Percentiles rank a stretch among this genome's conserved stretches.
Conservation (phyloP, 2,888 invertebrate species). For the Argyresthia albistria region DNA sequence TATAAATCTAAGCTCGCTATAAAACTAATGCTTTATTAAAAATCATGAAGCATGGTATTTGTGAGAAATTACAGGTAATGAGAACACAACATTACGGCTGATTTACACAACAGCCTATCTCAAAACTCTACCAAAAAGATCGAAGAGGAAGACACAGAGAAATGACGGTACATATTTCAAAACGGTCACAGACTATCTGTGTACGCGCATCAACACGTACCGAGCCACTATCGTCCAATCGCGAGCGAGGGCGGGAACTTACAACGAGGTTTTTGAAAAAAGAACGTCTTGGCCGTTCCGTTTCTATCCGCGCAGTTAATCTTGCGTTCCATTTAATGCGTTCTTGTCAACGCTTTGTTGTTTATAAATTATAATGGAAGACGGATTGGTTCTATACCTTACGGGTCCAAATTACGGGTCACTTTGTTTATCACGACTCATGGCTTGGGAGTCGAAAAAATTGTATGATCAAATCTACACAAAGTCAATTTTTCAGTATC, state of each 20-base stretch:
- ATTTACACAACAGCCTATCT: no score
- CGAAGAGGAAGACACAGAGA: conserved; percentile 8
- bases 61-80: no score
- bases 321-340: conserved; percentile 8
- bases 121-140: no score
- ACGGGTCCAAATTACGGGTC: no score
- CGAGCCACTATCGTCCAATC: conserved; percentile 30
- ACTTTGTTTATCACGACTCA: no score
- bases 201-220: conserved; percentile 26
- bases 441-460: no score
- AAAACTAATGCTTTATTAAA: no score
- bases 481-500: no score
- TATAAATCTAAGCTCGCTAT: no score
- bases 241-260: conserved; percentile 27
- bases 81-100: no score
- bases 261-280: conserved; percentile 29
- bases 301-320: conserved; percentile 20
- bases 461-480: no score
- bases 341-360: conserved; percentile 17
- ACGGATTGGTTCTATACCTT: not conserved
- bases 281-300: conserved; percentile 14
- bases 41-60: no score
- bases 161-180: conserved; percentile 21
- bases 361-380: conserved; percentile 2
- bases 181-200: conserved; percentile 24